Evolutionary conservation across 37 sponge, comb jelly and placozoan genomes (phyloP), one percentile per base, ranked within the genome.

Genomic region (Chondrilla cf. caribensis): DNA sequence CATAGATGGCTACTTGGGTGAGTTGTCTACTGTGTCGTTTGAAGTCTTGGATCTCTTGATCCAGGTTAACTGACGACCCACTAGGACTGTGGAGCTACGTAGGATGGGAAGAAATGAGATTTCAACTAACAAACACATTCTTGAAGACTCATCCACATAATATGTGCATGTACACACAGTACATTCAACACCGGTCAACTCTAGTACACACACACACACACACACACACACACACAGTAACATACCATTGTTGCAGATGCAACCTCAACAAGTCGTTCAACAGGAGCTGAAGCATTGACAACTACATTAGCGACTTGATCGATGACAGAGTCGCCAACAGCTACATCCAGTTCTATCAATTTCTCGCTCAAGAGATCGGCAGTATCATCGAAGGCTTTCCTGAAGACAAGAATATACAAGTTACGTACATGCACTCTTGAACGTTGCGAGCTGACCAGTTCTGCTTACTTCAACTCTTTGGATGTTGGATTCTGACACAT

Each of bases 1-100:
- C 91, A 62, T 87, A 44, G 33, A 75, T 54, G 18, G 94, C 94
- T 17, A 94, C 94, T 58, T 94, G 89, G 41, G 85, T 90, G 36
- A 94, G 82, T 26, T 81, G 84, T 21, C 77, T 58, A 15, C 87
- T 87, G 86, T 94, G 94, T 19, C 65, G 14, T 65, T 83, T 78
- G 70, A 94, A 94, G 57, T 84, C 40, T 37, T 88, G 84, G 19
- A 94, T 87, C 43, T 90, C 77, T 35, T 70, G 70, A 0, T 41
- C 72, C 15, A 73, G 19, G 44, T 73, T 73, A 43, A 73, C 76
- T 2, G 76, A 73, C 1, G 76, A 73, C 19, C 41, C 25, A 39
- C 43, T 41, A 5, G 64, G 64, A 62, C 18, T 19, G 22, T n/a
- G 29, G 18, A 62, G 29, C 64, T 62, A n/a, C 15, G 29, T 15